Percentiles rank a stretch among this genome's conserved stretches.
phyloP scores from a whole-genome alignment of 2,113 vertebrate genomes.

The Crypturellus undulatus region DNA sequence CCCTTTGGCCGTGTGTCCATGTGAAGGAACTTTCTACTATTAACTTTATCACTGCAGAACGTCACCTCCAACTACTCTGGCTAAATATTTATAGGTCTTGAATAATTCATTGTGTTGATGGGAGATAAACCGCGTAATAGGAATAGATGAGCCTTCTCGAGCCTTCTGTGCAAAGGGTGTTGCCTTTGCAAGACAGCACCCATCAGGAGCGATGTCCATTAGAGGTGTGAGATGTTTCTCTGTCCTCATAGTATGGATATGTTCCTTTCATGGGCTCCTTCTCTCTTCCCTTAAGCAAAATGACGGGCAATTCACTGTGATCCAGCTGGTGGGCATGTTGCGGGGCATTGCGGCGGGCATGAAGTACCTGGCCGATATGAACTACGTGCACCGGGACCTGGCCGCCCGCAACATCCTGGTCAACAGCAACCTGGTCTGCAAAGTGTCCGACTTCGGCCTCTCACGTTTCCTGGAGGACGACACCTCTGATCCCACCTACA shows the following conservation, averaged over 20 bases:
- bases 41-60: background rate
- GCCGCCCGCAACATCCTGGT: slow-evolving; percentile 96
- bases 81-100: background rate
- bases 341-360: slow-evolving; percentile 93
- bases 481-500: slow-evolving; percentile 96
- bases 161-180: background rate
- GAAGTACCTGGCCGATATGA: slow-evolving; percentile 97
- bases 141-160: background rate
- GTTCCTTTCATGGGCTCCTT: background rate
- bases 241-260: background rate
- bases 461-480: slow-evolving; percentile 96
- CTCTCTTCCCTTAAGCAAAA: slow-evolving; percentile 86
- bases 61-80: background rate
- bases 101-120: background rate
- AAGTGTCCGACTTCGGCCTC: slow-evolving; percentile 95
- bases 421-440: slow-evolving; percentile 98
- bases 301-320: slow-evolving; percentile 95
- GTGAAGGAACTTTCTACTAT: background rate
- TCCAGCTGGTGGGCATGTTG: slow-evolving; percentile 97
- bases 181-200: background rate
- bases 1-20: background rate
- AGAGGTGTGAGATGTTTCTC: background rate
- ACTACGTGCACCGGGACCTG: slow-evolving; percentile 95
- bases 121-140: background rate
- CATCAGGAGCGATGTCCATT: rapidly evolving